phyloP scores from a whole-genome alignment of 1,140 invertebrate genomes.

The Portunus trituberculatus region DNA sequence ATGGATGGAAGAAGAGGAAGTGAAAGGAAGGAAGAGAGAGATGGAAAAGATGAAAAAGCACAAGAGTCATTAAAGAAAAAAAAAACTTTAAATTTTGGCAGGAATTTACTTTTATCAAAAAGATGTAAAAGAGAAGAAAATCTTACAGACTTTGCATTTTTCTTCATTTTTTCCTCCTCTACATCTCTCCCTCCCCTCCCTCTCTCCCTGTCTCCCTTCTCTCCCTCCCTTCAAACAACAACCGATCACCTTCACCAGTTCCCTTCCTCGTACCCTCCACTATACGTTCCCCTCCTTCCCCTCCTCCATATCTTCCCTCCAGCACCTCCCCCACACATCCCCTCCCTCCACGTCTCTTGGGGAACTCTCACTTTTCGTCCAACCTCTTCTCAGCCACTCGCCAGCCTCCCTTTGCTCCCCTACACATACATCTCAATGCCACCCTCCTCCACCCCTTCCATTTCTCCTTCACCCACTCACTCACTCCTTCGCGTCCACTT shows the following conservation, averaged over 20 bases:
- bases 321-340: not conserved
- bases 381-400: not conserved
- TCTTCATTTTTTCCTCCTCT: not conserved
- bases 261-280: too few species aligned
- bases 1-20: not conserved
- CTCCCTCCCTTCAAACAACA: conserved; percentile 4
- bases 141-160: not conserved
- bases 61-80: too few species aligned
- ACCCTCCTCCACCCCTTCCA: not conserved
- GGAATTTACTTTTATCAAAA: not conserved
- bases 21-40: not conserved
- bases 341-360: too few species aligned
- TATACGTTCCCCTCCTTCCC: too few species aligned
- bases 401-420: not conserved
- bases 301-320: not conserved
- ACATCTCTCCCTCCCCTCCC: not conserved
- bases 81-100: too few species aligned
- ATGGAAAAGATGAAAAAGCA: not conserved
- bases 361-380: not conserved
- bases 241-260: too few species aligned
- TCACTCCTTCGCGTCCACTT: not conserved
- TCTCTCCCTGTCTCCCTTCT: not conserved
- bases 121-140: too few species aligned
- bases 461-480: not conserved
- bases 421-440: too few species aligned